Evolutionary conservation across 2,888 invertebrate species (phyloP).

Genomic region (Hymenopus coronatus): DNA sequence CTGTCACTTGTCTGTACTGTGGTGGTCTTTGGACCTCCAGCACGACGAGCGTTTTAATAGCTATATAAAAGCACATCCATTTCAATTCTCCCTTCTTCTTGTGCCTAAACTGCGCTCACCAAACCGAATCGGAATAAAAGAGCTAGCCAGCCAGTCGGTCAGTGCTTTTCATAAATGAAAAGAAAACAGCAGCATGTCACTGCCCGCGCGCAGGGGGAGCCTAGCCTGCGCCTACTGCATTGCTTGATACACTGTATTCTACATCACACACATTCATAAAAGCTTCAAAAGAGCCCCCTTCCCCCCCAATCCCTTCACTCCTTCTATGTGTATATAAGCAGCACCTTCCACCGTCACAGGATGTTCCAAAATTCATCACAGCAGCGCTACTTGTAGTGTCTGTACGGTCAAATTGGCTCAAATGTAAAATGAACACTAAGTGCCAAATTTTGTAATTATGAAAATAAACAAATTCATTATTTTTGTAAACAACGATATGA

Average conservation of each 20-base stretch:
- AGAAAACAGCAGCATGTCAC: constrained; percentile 3
- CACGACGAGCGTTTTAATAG: background rate
- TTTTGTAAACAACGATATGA: too few relatives aligned
- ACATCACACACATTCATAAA: background rate
- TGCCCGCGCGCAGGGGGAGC: background rate
- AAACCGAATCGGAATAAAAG: constrained; percentile 8
- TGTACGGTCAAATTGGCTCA: too few relatives aligned
- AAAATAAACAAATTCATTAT: too few relatives aligned
- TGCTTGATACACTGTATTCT: background rate
- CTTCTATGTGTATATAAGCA: background rate
- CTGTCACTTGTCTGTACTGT: background rate
- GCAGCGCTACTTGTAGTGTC: too few relatives aligned
- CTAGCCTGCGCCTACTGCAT: background rate
- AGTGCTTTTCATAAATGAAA: constrained; percentile 1
- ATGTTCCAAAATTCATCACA: background rate
- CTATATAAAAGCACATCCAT: constrained; percentile 21
- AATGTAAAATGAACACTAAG: too few relatives aligned
- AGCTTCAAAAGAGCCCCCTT: background rate
- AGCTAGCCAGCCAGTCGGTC: background rate
- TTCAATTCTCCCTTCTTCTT: background rate
- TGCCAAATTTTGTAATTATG: too few relatives aligned
- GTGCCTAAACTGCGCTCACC: constrained; percentile 13
- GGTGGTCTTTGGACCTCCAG: background rate
- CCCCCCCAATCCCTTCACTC: background rate
- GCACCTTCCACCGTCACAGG: background rate